Base-by-base conservation (phyloP, 1,140 invertebrate species). In the Pissodes strobi region DNA sequence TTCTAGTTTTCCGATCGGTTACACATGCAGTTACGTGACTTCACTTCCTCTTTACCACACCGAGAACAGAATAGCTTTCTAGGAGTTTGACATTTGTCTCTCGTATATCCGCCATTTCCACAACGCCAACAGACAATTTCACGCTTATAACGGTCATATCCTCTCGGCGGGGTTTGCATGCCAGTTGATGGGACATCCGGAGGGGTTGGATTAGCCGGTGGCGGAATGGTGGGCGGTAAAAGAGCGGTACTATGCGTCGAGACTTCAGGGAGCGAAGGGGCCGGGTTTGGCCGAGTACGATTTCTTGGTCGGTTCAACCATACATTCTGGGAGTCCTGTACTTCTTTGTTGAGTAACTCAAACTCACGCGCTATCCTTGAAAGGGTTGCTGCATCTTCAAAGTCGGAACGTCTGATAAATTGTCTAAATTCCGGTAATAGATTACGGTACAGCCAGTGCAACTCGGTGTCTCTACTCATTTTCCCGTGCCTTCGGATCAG, bases 381-480 rank as follows among this genome's bases (percentile, higher is more conserved):
- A n/a, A n/a, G n/a, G 15, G 1, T 21, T n/a, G n/a, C n/a, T n/a
- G 38, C 13, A 30, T 58, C 25, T 13, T 9, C 2, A 21, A 58
- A 45, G 22, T 43, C 41, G n/a, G 6, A 9, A 1, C 27, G 6
- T n/a, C 55, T n/a, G 38, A 58, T 21, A 17, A 37, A 39, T 19
- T 58, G 53, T 8, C 64, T 45, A 18, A 45, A 66, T 8, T 66
- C 46, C 43, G 39, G 64, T 30, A 59, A 15, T 15, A 66, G 13
- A 18, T 66, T 66, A 6, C 48, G 34, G 30, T 66, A 53, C 4
- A 66, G 13, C 57, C 56, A 61, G 2, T 37, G 8, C 37, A 60
- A 38, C 10, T 59, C 23, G 6, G 45, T 2, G 6, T 10, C 17
- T 0, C 0, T 4, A 13, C 4, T 17, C 3, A 60, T 27, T 8